phyloP scores from a whole-genome alignment of 2,113 vertebrate species.

The Crotalus helleri region DNA sequence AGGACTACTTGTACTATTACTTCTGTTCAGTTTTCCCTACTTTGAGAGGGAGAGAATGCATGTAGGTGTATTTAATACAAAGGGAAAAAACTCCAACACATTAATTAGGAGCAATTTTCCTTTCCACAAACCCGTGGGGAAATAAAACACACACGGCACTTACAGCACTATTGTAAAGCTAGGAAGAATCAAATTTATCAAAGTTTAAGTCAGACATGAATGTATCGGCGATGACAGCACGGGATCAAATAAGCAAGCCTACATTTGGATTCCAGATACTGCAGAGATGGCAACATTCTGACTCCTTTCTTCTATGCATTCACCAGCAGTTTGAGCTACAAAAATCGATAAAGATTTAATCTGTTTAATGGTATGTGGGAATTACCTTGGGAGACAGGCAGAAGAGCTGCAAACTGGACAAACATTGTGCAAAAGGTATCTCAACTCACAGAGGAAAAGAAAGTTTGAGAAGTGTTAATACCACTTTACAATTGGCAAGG shows the following conservation, averaged over 20 bases:
- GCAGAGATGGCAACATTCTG: background rate
- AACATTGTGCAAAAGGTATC: background rate
- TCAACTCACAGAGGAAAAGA: background rate
- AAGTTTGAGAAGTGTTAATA: background rate
- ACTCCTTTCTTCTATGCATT: background rate
- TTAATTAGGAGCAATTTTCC: background rate
- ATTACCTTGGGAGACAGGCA: background rate
- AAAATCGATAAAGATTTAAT: background rate
- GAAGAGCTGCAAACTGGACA: background rate
- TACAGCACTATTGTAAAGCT: background rate
- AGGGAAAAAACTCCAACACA: background rate
- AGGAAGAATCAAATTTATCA: constrained; percentile 21
- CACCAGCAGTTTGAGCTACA: background rate
- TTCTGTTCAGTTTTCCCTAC: constrained; percentile 2
- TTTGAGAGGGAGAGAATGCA: background rate
- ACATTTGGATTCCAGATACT: background rate
- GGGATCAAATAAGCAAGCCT: background rate
- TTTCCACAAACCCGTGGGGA: background rate
- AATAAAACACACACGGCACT: constrained; percentile 1
- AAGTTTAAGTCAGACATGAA: background rate
- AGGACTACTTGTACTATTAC: background rate
- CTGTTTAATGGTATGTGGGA: background rate
- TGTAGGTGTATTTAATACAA: background rate
- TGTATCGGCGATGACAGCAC: background rate
- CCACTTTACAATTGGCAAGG: too few species aligned